These are phyloP conservation scores for Amphimedon queenslandica DNA, from an alignment of 37 sponge, comb jelly and placozoan species.

Conservation along the genomic window DNA sequence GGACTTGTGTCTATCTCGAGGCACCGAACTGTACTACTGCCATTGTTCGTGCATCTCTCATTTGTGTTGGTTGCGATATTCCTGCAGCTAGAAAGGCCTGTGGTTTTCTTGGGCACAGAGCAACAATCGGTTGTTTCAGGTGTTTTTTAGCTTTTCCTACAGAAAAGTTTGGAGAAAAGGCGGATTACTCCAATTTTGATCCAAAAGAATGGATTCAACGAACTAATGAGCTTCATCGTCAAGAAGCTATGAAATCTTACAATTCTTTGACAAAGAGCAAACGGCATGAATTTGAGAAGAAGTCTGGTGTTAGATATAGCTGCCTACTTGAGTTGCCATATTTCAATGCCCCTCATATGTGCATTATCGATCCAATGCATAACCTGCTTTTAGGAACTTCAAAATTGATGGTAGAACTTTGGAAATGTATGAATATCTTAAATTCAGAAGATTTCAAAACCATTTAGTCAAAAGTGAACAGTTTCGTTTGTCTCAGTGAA, in stretches of 20 bases:
- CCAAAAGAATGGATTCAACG: constrained; percentile 13
- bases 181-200: constrained; percentile 31
- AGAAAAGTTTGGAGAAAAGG: constrained; percentile 28
- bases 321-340: constrained; percentile 36
- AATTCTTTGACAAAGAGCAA: constrained; percentile 10
- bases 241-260: not conserved
- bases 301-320: constrained; percentile 26
- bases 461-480: constrained; percentile 19
- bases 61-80: constrained; percentile 26
- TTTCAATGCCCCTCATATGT: constrained; percentile 25
- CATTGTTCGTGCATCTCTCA: constrained; percentile 6
- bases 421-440: constrained; percentile 3
- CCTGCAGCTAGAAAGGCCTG: constrained; percentile 50
- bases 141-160: constrained; percentile 25
- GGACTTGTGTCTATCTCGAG: constrained; percentile 6
- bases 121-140: constrained; percentile 25
- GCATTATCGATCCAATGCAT: constrained; percentile 35
- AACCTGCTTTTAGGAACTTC: constrained; percentile 23
- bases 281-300: constrained; percentile 1
- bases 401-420: constrained; percentile 9
- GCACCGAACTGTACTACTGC: not conserved
- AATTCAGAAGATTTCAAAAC: not conserved
- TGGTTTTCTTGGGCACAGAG: constrained; percentile 42
- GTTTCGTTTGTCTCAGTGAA: constrained; percentile 7
- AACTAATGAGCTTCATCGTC: constrained; percentile 6